Evolutionary conservation across 2,113 vertebrate species (phyloP).

Genomic region (Phylloscopus trochilus): DNA sequence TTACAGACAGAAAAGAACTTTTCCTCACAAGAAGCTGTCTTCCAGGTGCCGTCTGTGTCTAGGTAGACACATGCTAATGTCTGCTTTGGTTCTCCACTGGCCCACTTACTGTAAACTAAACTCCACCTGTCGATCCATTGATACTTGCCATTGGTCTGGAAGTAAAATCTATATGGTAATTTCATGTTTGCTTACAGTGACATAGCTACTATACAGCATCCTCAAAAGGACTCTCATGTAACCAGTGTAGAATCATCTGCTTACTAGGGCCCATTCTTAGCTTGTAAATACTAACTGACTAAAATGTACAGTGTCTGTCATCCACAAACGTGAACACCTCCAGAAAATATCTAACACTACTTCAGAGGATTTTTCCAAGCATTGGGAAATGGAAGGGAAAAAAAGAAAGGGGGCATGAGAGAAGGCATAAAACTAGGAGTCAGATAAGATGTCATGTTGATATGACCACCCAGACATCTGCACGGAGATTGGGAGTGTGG

Average conservation of each 20-base stretch:
- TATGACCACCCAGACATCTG: neutral
- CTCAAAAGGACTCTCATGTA: neutral
- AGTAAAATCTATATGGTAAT: neutral
- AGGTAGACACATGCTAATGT: constrained; percentile 85
- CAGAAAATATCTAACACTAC: neutral
- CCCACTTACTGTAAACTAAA: constrained; percentile 85
- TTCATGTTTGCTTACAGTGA: neutral
- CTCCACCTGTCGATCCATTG: constrained; percentile 87
- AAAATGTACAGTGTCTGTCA: neutral
- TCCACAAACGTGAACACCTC: neutral
- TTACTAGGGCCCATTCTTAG: neutral
- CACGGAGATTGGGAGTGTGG: neutral
- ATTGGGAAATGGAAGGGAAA: neutral
- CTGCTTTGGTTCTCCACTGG: constrained; percentile 78
- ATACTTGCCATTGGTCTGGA: constrained; percentile 81
- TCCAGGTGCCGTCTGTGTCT: constrained; percentile 84
- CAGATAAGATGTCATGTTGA: neutral
- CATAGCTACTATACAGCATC: neutral
- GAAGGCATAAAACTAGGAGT: neutral
- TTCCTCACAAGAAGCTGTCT: constrained; percentile 80
- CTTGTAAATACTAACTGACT: neutral
- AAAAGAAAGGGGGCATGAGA: neutral
- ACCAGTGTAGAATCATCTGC: neutral
- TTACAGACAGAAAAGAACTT: constrained; percentile 84
- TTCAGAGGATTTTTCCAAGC: neutral